Evolutionary conservation across 2,888 invertebrate species (phyloP).

Genomic region (Ypsolopha sequella): DNA sequence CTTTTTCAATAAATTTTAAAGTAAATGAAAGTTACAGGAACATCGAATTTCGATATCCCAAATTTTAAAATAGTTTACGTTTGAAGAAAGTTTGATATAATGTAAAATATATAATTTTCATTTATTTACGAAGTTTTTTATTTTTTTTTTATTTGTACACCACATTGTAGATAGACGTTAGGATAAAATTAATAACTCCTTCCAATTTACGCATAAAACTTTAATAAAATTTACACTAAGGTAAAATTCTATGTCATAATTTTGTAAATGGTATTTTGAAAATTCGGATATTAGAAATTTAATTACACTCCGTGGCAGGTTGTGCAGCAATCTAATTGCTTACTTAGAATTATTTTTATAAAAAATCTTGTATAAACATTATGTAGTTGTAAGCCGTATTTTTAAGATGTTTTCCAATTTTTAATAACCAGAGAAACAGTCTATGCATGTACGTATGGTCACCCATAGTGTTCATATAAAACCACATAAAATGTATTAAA

Average conservation of each 20-base stretch:
- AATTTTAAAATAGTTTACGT: background rate
- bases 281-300: slow-evolving; percentile 7
- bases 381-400: slow-evolving; percentile 4
- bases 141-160: background rate
- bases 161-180: background rate
- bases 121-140: background rate
- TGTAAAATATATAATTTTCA: background rate
- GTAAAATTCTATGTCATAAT: slow-evolving; percentile 22
- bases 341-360: slow-evolving; percentile 19
- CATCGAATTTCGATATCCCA: no score
- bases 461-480: slow-evolving; percentile 15
- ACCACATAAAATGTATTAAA: slow-evolving; percentile 13
- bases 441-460: background rate
- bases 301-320: slow-evolving; percentile 34
- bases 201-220: slow-evolving; percentile 16
- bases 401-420: slow-evolving; percentile 3
- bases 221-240: slow-evolving; percentile 18
- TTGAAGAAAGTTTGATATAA: background rate
- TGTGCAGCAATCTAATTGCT: slow-evolving; percentile 62
- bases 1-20: no score
- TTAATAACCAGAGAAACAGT: slow-evolving; percentile 2
- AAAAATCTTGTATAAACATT: slow-evolving; percentile 16
- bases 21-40: no score
- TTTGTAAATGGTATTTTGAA: slow-evolving; percentile 13
- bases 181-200: slow-evolving; percentile 30